Evolutionary conservation across 2,797 vertebrate genomes (phyloP), one percentile per base, ranked within the genome.

Genomic region (Trachurus trachurus): DNA sequence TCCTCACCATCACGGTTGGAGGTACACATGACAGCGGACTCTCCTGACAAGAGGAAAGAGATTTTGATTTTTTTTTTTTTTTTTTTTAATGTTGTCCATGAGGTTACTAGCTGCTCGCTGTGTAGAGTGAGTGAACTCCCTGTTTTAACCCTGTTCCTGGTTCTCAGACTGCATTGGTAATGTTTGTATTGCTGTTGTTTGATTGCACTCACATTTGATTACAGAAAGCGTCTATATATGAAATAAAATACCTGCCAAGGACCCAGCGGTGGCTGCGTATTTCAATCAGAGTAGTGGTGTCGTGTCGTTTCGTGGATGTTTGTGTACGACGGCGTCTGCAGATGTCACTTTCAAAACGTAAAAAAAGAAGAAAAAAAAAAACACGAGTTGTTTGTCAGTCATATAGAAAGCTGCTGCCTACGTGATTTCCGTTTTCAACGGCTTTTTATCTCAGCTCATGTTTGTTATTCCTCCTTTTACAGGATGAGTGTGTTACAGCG

Each of bases 101-200:
- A 92, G 91, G 89, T 93, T 89, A 86, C 87, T 90, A 93, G 92
- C 90, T 89, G 91, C 92, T 93, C 88, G 83, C 89, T 89, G 73
- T 74, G 87, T 93, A 91, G 92, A 91, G 91, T 93, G 92, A 92
- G 89, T 90, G 87, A 90, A 89, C 85, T 88, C 84, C 91, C 90
- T 82, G 88, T 93, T 94, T 93, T 93, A 93, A 94, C 89, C 93
- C 90, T 67, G 86, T 92, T 88, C 88, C 88, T 91, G 91, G 91
- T 94, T 94, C 92, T 93, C 92, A 93, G 92, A 94, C 96, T 94
- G 96, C 95, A 97, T 98, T 96, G 96, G 89, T 95, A 90, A 95
- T 96, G 96, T 95, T 97, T 96, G 96, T 97, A 97, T 96, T 96
- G 95, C 96, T 96, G 96, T 97, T 96, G 96, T 96, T 98, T 98